Conservation (phyloP, 2,113 vertebrate species). For the Eubucco bourcierii region DNA sequence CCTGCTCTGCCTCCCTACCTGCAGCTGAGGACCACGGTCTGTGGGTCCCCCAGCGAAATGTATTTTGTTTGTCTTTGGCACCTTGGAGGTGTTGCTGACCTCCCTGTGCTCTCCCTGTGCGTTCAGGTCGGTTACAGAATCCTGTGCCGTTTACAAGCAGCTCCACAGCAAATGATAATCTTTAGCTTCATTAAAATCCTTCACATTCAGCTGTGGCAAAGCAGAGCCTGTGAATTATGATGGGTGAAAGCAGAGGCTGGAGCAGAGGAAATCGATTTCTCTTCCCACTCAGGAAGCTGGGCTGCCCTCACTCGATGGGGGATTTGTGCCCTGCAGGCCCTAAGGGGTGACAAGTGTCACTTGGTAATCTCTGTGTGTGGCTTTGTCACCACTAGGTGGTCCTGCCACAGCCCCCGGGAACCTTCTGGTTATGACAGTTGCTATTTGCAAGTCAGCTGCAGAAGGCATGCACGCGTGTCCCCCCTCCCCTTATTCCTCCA, state of each 20-base stretch:
- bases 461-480: background rate
- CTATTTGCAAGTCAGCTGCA: constrained; percentile 36
- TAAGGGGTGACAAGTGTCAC: constrained; percentile 16
- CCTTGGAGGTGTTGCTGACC: background rate
- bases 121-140: background rate
- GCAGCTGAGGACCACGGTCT: accelerated
- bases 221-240: background rate
- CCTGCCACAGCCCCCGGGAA: background rate
- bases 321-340: constrained; percentile 19
- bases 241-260: constrained; percentile 1
- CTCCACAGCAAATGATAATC: background rate
- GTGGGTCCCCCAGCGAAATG: background rate
- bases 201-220: background rate
- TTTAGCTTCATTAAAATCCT: constrained; percentile 18
- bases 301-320: background rate
- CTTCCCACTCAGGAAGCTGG: background rate
- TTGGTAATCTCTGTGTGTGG: background rate
- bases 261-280: constrained; percentile 11
- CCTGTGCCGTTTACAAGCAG: background rate
- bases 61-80: constrained; percentile 16
- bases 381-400: background rate
- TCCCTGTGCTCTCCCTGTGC: background rate
- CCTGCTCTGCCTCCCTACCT: background rate
- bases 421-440: constrained; percentile 8
- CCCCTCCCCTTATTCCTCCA: background rate